Evolutionary conservation across 1,140 invertebrate genomes (phyloP).

Genomic region (Solenopsis fugax): DNA sequence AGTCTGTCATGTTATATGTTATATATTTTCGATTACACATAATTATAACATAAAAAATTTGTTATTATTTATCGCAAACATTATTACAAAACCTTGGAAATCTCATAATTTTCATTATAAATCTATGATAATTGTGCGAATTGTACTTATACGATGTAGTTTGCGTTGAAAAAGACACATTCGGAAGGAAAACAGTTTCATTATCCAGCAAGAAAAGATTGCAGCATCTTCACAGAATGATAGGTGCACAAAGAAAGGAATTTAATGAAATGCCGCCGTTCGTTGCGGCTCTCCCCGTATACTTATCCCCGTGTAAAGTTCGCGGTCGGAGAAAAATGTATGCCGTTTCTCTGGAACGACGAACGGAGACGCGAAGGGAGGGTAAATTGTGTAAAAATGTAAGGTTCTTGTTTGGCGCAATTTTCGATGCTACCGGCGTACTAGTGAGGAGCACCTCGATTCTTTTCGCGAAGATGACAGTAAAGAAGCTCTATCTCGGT

Average conservation of each 20-base stretch:
- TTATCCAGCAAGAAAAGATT: conserved; percentile 4
- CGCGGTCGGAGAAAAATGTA: conserved; percentile 55
- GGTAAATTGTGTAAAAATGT: conserved; percentile 47
- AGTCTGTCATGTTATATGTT: not conserved
- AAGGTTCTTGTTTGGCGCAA: conserved; percentile 48
- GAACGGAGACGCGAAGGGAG: not conserved
- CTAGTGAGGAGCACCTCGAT: conserved; percentile 35
- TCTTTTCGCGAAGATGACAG: conserved; percentile 52
- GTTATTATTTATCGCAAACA: not conserved
- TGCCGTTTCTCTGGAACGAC: conserved; percentile 32
- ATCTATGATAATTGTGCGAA: not conserved
- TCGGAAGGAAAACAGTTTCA: conserved; percentile 20
- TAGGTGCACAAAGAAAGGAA: conserved; percentile 44
- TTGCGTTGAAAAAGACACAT: not conserved
- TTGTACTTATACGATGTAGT: not conserved
- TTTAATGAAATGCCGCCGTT: conserved; percentile 58
- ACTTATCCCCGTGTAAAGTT: conserved; percentile 19
- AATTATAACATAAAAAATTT: not conserved
- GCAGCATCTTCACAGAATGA: conserved; percentile 16
- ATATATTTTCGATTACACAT: not conserved
- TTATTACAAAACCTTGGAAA: not conserved
- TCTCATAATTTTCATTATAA: not conserved
- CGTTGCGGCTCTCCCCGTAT: conserved; percentile 16
- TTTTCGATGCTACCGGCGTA: conserved; percentile 34
- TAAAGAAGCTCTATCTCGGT: conserved; percentile 39